Conservation (phyloP, 1,140 invertebrate species). For the Drosophila kanapiae region DNA sequence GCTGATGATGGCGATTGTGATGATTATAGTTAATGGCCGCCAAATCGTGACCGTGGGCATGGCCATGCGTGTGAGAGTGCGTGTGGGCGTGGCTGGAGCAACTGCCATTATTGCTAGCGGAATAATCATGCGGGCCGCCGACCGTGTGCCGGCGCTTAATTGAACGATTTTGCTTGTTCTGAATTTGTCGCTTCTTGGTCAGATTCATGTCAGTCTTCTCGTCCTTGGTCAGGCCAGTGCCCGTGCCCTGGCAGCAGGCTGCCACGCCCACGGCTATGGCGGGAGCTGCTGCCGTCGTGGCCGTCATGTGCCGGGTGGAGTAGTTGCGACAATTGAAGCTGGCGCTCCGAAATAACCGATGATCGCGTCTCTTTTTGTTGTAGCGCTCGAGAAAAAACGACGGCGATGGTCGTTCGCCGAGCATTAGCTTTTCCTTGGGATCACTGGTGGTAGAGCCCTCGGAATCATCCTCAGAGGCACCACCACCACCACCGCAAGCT, state of each 20-base stretch:
- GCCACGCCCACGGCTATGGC: constrained; percentile 39
- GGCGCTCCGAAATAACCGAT: constrained; percentile 82
- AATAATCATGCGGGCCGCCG: constrained; percentile 93
- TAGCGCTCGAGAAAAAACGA: constrained; percentile 84
- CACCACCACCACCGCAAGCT: constrained; percentile 17
- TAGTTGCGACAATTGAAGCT: constrained; percentile 85
- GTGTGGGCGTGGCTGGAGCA: constrained; percentile 16
- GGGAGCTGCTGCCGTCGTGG: constrained; percentile 1
- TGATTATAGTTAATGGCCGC: constrained; percentile 74
- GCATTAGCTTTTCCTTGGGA: constrained; percentile 78
- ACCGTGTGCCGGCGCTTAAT: constrained; percentile 96
- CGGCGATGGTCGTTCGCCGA: constrained; percentile 63
- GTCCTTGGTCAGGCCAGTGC: constrained; percentile 89
- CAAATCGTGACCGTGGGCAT: constrained; percentile 46
- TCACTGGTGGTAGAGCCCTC: constrained; percentile 84
- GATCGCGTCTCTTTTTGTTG: constrained; percentile 83
- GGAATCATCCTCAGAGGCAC: constrained; percentile 78
- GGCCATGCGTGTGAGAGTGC: constrained; percentile 4
- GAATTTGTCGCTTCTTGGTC: constrained; percentile 89
- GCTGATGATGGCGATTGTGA: constrained; percentile 74
- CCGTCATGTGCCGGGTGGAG: constrained; percentile 66
- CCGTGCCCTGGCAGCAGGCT: constrained; percentile 57
- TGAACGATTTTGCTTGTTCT: constrained; percentile 87
- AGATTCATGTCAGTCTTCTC: constrained; percentile 94
- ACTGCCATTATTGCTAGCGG: constrained; percentile 50